Conservation (phyloP, 2,797 vertebrate genomes). For the Acanthiza pusilla region DNA sequence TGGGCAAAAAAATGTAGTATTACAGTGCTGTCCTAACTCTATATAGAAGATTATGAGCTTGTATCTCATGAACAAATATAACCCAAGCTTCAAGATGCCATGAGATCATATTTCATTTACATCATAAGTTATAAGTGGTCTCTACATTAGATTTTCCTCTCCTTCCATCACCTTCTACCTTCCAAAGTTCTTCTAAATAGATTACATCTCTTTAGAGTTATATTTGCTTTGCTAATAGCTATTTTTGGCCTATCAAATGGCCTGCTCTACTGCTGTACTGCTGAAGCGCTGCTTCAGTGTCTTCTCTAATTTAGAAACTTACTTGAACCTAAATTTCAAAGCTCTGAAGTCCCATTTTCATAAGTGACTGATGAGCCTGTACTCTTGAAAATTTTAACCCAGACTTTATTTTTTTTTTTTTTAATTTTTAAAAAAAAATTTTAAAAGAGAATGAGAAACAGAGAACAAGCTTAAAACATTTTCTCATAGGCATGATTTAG, state of each 20-base stretch:
- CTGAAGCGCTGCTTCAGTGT: not conserved
- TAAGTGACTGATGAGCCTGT: not conserved
- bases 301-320: constrained; percentile 5
- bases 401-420: too few species aligned
- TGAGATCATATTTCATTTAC: constrained; percentile 32
- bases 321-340: not conserved
- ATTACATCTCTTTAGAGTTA: constrained; percentile 23
- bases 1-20: not conserved
- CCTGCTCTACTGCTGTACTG: not conserved
- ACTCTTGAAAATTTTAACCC: not conserved
- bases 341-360: not conserved
- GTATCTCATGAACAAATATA: constrained; percentile 24
- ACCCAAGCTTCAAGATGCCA: not conserved
- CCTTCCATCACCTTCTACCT: constrained; percentile 28
- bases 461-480: not conserved
- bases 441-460: not conserved
- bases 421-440: not conserved
- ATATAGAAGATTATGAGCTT: not conserved
- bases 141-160: constrained; percentile 38
- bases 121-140: constrained; percentile 40
- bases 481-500: not conserved
- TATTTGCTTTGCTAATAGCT: constrained; percentile 19
- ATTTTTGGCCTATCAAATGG: not conserved
- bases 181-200: constrained; percentile 3
- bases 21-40: not conserved